These are phyloP conservation scores for Gortyna flavago DNA, from an alignment of 2,888 invertebrate genomes.

Conservation along the genomic window DNA sequence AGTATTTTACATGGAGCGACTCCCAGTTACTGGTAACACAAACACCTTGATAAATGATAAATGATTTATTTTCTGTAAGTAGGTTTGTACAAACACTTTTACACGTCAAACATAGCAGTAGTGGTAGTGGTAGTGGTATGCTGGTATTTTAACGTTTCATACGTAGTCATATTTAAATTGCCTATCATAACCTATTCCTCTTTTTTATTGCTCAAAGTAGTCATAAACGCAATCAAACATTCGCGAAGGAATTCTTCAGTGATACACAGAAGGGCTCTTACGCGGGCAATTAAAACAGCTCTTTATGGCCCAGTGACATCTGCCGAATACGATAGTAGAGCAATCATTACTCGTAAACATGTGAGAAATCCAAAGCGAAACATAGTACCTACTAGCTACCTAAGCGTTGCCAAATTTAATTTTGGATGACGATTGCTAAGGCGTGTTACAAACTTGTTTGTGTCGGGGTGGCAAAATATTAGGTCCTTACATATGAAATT, in stretches of 20 bases:
- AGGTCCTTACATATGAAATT: too few relatives aligned
- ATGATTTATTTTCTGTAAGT: too few relatives aligned
- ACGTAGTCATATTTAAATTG: background rate
- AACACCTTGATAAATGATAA: too few relatives aligned
- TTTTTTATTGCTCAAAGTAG: background rate
- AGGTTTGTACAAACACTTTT: too few relatives aligned
- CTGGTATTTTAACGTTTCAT: too few relatives aligned
- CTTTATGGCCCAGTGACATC: conserved; percentile 7
- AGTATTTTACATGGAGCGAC: too few relatives aligned
- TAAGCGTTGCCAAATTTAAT: background rate
- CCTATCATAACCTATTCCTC: background rate
- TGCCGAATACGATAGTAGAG: background rate
- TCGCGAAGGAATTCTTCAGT: background rate
- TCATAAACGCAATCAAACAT: conserved; percentile 20
- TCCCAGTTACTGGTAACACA: background rate
- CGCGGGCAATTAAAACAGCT: conserved; percentile 16
- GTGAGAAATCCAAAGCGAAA: background rate
- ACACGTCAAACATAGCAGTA: too few relatives aligned
- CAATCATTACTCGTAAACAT: background rate
- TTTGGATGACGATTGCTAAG: background rate
- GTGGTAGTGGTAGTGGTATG: too few relatives aligned
- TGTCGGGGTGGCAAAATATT: background rate
- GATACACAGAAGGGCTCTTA: conserved; percentile 6
- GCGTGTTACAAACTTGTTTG: background rate
- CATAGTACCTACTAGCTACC: background rate